Evolutionary conservation across 2,888 invertebrate genomes (phyloP).

Genomic region (Tipula helvola): DNA sequence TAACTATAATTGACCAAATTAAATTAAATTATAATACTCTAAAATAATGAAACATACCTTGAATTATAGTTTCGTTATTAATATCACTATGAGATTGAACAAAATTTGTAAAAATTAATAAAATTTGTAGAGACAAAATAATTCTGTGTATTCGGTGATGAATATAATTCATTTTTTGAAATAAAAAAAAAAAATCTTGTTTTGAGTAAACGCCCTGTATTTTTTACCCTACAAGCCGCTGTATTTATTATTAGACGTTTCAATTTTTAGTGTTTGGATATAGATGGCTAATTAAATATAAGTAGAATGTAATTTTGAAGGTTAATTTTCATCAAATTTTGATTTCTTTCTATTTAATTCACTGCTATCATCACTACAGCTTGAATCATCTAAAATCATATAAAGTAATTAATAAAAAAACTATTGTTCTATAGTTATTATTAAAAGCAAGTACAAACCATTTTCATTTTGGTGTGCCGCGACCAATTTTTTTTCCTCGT

Average conservation of each 20-base stretch:
- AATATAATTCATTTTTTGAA: conserved; percentile 7
- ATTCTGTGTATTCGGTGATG: neutral
- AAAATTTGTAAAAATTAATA: neutral
- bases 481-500: neutral
- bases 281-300: neutral
- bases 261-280: neutral
- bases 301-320: neutral
- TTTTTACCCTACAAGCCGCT: neutral
- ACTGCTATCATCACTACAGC: neutral
- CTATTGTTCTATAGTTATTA: neutral
- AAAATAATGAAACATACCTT: neutral
- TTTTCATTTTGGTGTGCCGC: neutral
- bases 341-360: neutral
- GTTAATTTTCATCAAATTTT: neutral
- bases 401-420: neutral
- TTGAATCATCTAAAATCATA: neutral
- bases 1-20: neutral
- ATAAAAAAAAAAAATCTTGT: neutral
- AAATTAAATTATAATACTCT: neutral
- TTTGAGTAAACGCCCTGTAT: neutral
- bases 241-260: neutral
- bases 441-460: neutral
- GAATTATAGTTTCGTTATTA: neutral
- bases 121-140: neutral
- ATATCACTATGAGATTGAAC: neutral